A percentile compares a stretch with the other conserved stretches of the same genome.
phyloP scores from a whole-genome alignment of 2,888 invertebrate species.

The Eilema sororculum region DNA sequence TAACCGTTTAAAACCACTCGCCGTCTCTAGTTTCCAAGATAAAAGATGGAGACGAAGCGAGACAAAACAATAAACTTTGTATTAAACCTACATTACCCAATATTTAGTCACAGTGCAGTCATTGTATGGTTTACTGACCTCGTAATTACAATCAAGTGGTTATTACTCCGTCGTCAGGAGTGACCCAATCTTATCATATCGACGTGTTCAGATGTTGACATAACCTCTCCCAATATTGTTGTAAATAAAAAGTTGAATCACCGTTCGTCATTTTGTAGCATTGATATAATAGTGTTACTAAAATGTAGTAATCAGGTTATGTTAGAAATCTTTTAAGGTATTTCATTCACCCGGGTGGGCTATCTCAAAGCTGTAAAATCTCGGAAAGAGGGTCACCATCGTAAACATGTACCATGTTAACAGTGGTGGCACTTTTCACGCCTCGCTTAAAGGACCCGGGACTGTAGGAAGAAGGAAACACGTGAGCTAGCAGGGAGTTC shows the following conservation, averaged over 20 bases:
- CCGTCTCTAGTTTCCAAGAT: too few relatives aligned
- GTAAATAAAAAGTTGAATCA: conserved; percentile 40
- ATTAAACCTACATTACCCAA: conserved; percentile 15
- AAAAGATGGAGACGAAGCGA: background rate
- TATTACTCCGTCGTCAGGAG: conserved; percentile 35
- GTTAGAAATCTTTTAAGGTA: background rate
- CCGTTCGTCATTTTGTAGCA: conserved; percentile 34
- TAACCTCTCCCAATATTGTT: conserved; percentile 29
- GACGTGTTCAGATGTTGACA: conserved; percentile 29
- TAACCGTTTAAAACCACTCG: too few relatives aligned
- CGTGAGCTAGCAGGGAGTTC: too few relatives aligned
- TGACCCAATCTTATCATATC: conserved; percentile 38
- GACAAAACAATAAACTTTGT: background rate
- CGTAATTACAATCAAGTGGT: conserved; percentile 22
- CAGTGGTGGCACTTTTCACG: too few relatives aligned
- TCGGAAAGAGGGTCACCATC: too few relatives aligned
- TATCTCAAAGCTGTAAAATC: too few relatives aligned
- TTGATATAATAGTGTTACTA: too few relatives aligned
- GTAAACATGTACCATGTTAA: too few relatives aligned
- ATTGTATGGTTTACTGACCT: conserved; percentile 13
- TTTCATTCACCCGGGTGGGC: too few relatives aligned
- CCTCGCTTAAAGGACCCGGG: too few relatives aligned
- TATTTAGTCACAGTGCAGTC: background rate
- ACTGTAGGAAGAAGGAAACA: too few relatives aligned
- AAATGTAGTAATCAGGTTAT: conserved; percentile 1